Evolutionary conservation across 2,888 invertebrate genomes (phyloP), one percentile per base, ranked within the genome.

Genomic region (Lochmaea capreae): DNA sequence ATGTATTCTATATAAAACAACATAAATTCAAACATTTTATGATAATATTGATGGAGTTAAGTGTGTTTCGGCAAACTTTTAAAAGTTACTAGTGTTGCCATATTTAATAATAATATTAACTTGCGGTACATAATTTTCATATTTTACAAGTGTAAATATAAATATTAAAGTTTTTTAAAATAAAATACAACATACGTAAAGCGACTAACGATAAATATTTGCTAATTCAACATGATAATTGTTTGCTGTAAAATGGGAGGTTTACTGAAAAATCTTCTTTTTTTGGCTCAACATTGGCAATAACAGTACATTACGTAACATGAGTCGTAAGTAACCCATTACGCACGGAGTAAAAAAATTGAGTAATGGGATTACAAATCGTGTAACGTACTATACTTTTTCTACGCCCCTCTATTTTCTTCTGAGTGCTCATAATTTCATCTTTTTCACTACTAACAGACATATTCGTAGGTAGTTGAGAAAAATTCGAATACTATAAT

Each of bases 21-120:
- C 61, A 61, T 61, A 61, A 61, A 61, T 14, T 61, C 39, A 61
- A 33, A 61, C 39, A 61, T 33, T 61, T 61, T 61, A 61, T 16
- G 61, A 61, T 61, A 61, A 61, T 61, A 61, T 39, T 61, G 9
- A 61, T 61, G 14, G 14, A 61, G 61, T n/a, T 12, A 61, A 61
- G 61, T 61, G 16, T 33, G 33, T 61, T 61, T 61, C 61, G 61
- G 61, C 39, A 61, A 33, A 61, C 33, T n/a, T 33, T 61, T 18
- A 9, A 52, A 16, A 9, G 52, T 16, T 61, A 10, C 61, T 33
- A 39, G 33, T 39, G 39, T 39, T 33, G 39, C n/a, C 14, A 1
- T 59, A 33, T 14, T 26, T 11, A 61, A 39, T 61, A 33, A 61
- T 39, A 61, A 61, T 61, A 61, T 61, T 61, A 61, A 33, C 61